Base-by-base conservation (phyloP, 2,888 invertebrate species). In the Syritta pipiens region DNA sequence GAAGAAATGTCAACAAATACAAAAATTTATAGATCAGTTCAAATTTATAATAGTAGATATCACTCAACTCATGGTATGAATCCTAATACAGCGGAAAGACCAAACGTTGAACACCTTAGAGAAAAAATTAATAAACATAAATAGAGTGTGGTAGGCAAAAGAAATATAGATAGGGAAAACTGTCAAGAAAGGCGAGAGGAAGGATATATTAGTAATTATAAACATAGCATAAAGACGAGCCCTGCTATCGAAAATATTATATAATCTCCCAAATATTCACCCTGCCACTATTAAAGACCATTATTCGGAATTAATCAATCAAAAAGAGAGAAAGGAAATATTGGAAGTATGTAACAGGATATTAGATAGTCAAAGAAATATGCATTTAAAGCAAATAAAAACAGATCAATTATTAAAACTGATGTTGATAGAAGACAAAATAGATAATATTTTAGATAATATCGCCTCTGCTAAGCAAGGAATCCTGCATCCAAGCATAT, bases 391-490 rank as follows among this genome's bases (percentile, higher is more conserved):
- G 42, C 19, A 24, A 28, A 20, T 42, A 30, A 57, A 28, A 57
- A 57, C 55, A 55, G 37, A 55, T 17, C 55, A 40, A 55, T 17
- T 53, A 7, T 12, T 53, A 24, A 37, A 53, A 55, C n/a, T 40
- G 1, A 55, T 40, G 28, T 26, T 55, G 4, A 9, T 40, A 3
- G 55, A 42, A 17, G 17, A 44, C 4, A 57, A 44, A 57, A 30
- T 42, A 17, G 42, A 57, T 10, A 28, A 42, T 3, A 57, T 57
- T 30, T 5, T 42, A 7, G 57, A 44, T 9, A 57, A 30, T 19
- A 44, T 44, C 10, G 57, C 57, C 9, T 44, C 42, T 20, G 42
- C 40, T 5, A 57, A 42, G 10, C 42, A 57, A 1, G 28, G 28
- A 10, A 55, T 55, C 19, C 19, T 55, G 22, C 40, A 55, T 20